Evolutionary conservation across 2,113 vertebrate genomes (phyloP).

Genomic region (Rhea pennata): DNA sequence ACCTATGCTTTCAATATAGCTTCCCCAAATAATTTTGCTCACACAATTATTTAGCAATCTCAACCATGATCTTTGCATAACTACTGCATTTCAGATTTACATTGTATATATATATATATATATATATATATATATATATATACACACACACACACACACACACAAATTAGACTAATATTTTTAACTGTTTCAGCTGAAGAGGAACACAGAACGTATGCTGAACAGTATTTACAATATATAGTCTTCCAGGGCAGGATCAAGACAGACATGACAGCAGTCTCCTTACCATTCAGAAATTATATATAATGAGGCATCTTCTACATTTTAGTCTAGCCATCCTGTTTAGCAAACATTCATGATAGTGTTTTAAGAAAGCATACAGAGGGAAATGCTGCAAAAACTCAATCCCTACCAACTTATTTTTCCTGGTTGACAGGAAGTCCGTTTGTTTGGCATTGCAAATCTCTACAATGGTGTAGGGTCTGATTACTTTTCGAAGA

Average conservation of each 20-base stretch:
- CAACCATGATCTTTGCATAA: neutral
- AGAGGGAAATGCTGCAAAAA: neutral
- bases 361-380: neutral
- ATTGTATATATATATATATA: too few relatives aligned
- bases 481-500: neutral
- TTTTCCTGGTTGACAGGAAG: neutral
- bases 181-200: conserved; percentile 29
- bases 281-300: neutral
- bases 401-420: neutral
- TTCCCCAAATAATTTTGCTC: neutral
- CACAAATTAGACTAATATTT: neutral
- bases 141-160: neutral
- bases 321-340: neutral
- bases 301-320: accelerated
- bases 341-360: neutral
- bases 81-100: neutral
- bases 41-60: neutral
- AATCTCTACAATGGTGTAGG: neutral
- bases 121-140: too few relatives aligned
- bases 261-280: accelerated
- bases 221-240: neutral
- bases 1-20: neutral
- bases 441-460: neutral
- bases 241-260: neutral
- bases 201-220: neutral